Base-by-base conservation (phyloP, 2,888 invertebrate species). In the Melanotus villosus region DNA sequence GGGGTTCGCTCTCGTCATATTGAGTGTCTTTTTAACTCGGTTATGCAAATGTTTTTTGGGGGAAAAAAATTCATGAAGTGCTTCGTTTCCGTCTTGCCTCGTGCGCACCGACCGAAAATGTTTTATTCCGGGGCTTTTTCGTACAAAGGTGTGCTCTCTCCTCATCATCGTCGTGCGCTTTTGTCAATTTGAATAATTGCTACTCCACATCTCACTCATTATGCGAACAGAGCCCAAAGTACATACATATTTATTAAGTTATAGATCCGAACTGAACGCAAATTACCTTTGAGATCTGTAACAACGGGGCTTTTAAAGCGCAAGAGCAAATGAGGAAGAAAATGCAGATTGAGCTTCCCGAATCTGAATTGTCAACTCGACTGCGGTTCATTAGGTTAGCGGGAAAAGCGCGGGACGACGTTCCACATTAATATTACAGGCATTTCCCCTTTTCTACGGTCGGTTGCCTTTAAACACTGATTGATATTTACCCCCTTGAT, bases 181-280 rank as follows among this genome's bases (percentile, higher is more conserved):
- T 60, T 60, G 59, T 60, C 59, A 60, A 60, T 60, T 60, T 60
- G 47, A 60, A 60, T 60, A 60, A 60, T 60, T 60, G 59, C 59
- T 60, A 60, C 59, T 60, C 59, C 34, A 60, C 45, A 60, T 60
- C 59, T 60, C 59, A 47, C 59, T 60, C 47, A 60, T 60, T 45
- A 60, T 60, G 45, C 59, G 23, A 60, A 47, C 45, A 41, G 52
- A 52, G 36, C 47, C 32, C 45, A 41, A 47, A 32, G 10, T 45
- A 60, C 59, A 60, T 60, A 43, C 59, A 60, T 43, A 60, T 60
- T 60, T 60, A 60, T 60, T 47, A 47, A 60, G 59, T 60, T 60
- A 60, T 60, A 60, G 18, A 60, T 60, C 59, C 36, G 45, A 19
- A 30, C 45, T n/a, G 43, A 10, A 45, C 47, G 32, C 32, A 47